Base-by-base conservation (phyloP, 2,797 vertebrate species). In the Petrocephalus schoutedeni region DNA sequence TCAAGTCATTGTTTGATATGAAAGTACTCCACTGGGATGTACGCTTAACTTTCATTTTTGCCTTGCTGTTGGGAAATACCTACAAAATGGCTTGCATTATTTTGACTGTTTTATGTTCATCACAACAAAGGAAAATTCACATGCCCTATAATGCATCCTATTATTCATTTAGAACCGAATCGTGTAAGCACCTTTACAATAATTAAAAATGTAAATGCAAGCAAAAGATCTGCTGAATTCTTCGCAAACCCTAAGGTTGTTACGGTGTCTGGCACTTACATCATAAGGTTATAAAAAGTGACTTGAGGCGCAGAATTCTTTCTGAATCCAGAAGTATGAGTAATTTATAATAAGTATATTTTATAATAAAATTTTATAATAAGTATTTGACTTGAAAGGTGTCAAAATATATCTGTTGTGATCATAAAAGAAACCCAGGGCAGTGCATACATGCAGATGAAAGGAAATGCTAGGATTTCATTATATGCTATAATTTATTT, bases 351-450 rank as follows among this genome's bases (percentile, higher is more conserved):
- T 41, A 36, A 19, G 14, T 41, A 74, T 74, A 74, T 36, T 74
- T 74, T 74, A 71, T 71, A 71, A 71, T 32, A 36, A 74, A 41
- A 41, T 19, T 74, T 74, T 19, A 41, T 74, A 74, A 74, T 56
- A 16, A 83, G 61, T 51, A 77, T 86, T 85, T 84, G n/a, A 45
- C 64, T 85, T 86, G 59, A 54, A 61, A 45, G 53, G 3, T 86
- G 49, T 83, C 49, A 85, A 86, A 88, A 74, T 86, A 85, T 83
- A 74, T 88, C 51, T 88, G 67, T 85, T 56, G 64, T 57, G 61
- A 74, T 85, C 23, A 54, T 56, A 88, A 67, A 87, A 67, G 16
- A 85, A 54, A 71, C 87, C 61, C 49, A 88, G 12, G 49, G 64
- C 83, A 56, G 41, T 2, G 19, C 19, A 71, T 19, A 61, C 59